Conservation (phyloP, 2,113 vertebrate species). For the Tretioscincus oriximinensis region DNA sequence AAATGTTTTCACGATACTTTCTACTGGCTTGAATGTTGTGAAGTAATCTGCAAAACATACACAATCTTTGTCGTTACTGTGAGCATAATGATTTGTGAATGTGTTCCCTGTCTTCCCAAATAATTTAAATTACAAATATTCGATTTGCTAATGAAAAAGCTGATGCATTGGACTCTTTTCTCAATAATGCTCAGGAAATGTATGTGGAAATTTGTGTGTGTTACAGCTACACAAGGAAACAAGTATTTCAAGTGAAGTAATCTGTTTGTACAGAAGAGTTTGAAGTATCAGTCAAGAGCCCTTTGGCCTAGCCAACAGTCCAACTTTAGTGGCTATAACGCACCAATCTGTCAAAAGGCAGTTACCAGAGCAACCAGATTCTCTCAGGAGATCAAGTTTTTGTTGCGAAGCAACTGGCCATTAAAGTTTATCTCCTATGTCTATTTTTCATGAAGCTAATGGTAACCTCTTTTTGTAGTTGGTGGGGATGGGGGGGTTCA, state of each 20-base stretch:
- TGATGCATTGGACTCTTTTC: neutral
- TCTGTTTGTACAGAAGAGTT: slow-evolving; percentile 57
- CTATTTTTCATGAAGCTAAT: slow-evolving; percentile 53
- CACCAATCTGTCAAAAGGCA: slow-evolving; percentile 50
- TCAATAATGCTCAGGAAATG: slow-evolving; percentile 36
- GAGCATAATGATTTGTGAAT: neutral
- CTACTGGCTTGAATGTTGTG: neutral
- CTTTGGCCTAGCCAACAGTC: slow-evolving; percentile 37
- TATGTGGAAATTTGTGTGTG: slow-evolving; percentile 40
- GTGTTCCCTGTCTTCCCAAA: too few relatives aligned
- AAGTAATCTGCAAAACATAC: neutral
- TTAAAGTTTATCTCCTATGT: slow-evolving; percentile 38
- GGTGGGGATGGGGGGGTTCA: neutral
- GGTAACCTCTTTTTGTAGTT: slow-evolving; percentile 28
- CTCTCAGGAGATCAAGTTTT: slow-evolving; percentile 59
- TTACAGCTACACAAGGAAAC: slow-evolving; percentile 36
- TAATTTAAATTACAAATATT: neutral
- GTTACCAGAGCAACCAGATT: slow-evolving; percentile 71
- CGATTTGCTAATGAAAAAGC: neutral
- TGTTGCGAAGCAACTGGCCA: slow-evolving; percentile 55
- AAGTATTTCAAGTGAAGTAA: slow-evolving; percentile 54
- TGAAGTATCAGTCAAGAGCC: slow-evolving; percentile 39
- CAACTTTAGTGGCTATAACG: slow-evolving; percentile 55
- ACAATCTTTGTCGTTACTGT: neutral
- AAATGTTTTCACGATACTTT: neutral